Evolutionary conservation across 2,113 vertebrate genomes (phyloP).

Genomic region (Irena cyanogastra): DNA sequence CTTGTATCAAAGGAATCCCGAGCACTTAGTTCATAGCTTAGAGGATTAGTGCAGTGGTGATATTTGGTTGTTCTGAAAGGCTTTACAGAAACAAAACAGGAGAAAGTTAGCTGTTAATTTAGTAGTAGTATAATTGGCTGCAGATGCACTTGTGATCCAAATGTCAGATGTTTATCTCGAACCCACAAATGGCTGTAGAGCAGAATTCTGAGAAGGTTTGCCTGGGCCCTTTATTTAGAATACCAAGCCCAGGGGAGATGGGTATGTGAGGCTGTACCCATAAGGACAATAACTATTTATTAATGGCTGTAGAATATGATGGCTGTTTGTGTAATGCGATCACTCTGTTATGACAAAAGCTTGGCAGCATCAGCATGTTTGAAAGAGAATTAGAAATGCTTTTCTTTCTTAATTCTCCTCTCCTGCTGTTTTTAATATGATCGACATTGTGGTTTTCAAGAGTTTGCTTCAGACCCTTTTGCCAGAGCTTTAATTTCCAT

Average conservation of each 20-base stretch:
- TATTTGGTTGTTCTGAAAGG: neutral
- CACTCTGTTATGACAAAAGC: slow-evolving; percentile 73
- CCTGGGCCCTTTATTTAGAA: slow-evolving; percentile 60
- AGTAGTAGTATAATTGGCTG: slow-evolving; percentile 52
- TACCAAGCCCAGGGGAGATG: slow-evolving; percentile 42
- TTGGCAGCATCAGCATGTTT: slow-evolving; percentile 73
- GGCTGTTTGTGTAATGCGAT: slow-evolving; percentile 72
- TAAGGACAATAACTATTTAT: slow-evolving; percentile 72
- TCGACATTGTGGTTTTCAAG: slow-evolving; percentile 73
- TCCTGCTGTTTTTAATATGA: slow-evolving; percentile 80
- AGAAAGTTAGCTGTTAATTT: slow-evolving; percentile 57
- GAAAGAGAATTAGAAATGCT: slow-evolving; percentile 80
- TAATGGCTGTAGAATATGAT: slow-evolving; percentile 63
- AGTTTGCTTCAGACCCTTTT: slow-evolving; percentile 65
- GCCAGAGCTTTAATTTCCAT: slow-evolving; percentile 74
- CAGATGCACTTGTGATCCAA: slow-evolving; percentile 53
- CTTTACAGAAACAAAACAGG: slow-evolving; percentile 24
- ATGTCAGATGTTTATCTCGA: slow-evolving; percentile 36
- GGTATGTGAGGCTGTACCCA: slow-evolving; percentile 59
- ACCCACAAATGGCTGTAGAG: slow-evolving; percentile 18
- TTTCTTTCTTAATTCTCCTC: slow-evolving; percentile 79
- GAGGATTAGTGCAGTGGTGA: neutral
- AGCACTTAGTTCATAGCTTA: neutral
- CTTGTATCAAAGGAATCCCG: neutral
- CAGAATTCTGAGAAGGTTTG: slow-evolving; percentile 49